phyloP scores from a whole-genome alignment of 2,113 vertebrate species.

The human (Homo sapiens) region DNA sequence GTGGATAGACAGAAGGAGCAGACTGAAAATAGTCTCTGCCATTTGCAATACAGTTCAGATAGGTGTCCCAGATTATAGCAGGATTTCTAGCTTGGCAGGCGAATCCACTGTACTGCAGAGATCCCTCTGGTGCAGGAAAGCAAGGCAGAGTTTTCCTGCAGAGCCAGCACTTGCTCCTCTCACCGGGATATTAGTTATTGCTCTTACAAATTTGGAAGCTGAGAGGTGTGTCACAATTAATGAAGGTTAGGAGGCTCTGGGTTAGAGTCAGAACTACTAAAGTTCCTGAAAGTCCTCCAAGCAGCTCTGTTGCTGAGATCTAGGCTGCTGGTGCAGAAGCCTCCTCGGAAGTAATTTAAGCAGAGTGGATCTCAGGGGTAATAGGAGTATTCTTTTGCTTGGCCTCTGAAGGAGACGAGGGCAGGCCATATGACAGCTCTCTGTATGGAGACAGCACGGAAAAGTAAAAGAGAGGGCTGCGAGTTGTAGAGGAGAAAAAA shows the following conservation, averaged over 20 bases:
- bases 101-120: conserved; percentile 7
- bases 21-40: not conserved
- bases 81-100: conserved; percentile 18
- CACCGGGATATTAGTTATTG: conserved; percentile 30
- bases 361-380: not conserved
- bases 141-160: conserved; percentile 2
- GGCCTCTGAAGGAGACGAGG: not conserved
- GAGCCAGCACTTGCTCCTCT: conserved; percentile 33
- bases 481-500: conserved; percentile 3
- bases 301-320: conserved; percentile 7
- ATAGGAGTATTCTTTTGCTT: not conserved
- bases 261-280: conserved; percentile 27
- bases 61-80: not conserved
- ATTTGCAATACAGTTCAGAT: not conserved
- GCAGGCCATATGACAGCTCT: not conserved
- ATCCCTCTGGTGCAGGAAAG: not conserved
- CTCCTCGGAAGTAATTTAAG: conserved; percentile 34
- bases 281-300: conserved; percentile 21
- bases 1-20: not conserved
- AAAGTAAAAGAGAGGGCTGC: conserved; percentile 5
- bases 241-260: conserved; percentile 12
- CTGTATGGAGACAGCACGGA: not conserved
- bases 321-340: not conserved
- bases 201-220: conserved; percentile 50
- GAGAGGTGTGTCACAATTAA: not conserved